Evolutionary conservation across 2,113 vertebrate species (phyloP).

Genomic region (Leptobrachium ailaonicum): DNA sequence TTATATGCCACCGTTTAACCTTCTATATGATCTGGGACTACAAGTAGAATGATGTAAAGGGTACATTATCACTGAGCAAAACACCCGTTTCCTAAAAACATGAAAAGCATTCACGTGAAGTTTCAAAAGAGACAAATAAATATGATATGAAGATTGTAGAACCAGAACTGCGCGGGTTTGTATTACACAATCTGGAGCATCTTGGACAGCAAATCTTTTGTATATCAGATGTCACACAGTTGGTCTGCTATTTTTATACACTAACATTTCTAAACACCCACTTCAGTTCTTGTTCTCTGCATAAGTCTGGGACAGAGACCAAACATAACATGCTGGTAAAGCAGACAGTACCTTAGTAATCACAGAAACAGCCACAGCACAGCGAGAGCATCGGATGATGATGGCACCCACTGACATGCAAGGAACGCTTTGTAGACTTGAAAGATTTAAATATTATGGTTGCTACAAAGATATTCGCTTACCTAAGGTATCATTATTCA

Average conservation of each 20-base stretch:
- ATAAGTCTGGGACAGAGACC: conserved; percentile 48
- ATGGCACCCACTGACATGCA: background rate
- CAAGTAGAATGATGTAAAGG: no score
- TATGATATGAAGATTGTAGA: conserved; percentile 9
- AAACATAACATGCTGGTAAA: conserved; percentile 42
- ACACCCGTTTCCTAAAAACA: no score
- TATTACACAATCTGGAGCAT: conserved; percentile 30
- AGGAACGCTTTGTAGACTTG: background rate
- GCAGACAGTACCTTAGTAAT: conserved; percentile 35
- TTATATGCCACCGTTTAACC: no score
- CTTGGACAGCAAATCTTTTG: conserved; percentile 18
- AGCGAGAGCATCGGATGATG: background rate
- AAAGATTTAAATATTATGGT: background rate
- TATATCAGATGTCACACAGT: conserved; percentile 48
- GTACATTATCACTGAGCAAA: no score
- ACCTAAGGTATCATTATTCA: no score
- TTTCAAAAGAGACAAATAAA: background rate
- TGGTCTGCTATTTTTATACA: conserved; percentile 47
- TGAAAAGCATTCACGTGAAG: background rate
- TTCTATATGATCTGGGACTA: no score
- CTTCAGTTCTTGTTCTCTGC: conserved; percentile 44
- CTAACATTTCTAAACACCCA: conserved; percentile 46
- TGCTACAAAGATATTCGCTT: background rate
- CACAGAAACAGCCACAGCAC: background rate
- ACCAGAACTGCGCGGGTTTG: conserved; percentile 24